Evolutionary conservation across 2,888 invertebrate species (phyloP), one percentile per base, ranked within the genome.

Genomic region (Stenurella melanura): DNA sequence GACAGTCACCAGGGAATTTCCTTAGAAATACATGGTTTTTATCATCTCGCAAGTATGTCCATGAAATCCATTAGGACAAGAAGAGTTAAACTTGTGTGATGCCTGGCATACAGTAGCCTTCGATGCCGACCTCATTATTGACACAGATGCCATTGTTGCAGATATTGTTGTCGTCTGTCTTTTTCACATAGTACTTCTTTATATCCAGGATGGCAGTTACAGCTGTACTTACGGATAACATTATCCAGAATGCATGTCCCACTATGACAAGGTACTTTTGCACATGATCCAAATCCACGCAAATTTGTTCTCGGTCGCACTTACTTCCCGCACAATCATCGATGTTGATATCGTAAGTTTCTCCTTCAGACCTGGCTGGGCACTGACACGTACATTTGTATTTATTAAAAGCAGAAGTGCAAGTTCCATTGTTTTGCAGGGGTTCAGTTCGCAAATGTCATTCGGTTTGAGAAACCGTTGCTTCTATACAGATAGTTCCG

Each of bases 31-130:
- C 93, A 97, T 95, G 0, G 97, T 97, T 0, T 97, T 97, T 38
- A 93, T 93, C 90, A 94, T 93, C 87, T 96, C 93, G 90, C 98
- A 98, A 18, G 93, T 93, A 77, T 92, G 91, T 26, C 98, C 98
- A 85, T 96, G 94, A 89, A 94, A 96, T 0, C 98, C 98, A 82
- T 94, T 93, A 30, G 93, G 93, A 89, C 98, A 98, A 54, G 94
- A 92, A 90, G 98, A 98, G 88, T 95, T 95, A 91, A 96, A 97
- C 75, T 92, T 92, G 89, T 98, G 98, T 96, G 88, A 93, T 97
- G 2, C 97, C 97, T n/a, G 96, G 96, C 69, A 92, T 93, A 88
- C 97, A 97, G 85, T 94, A 95, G 88, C 97, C 97, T 85, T 95
- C 93, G 89, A 94, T 97, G 77, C 94, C 93, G 63, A 96, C 96